Percentiles rank a stretch among this genome's conserved stretches.
These are phyloP conservation scores for Stomatorhinus walkeri DNA, from an alignment of 2,797 vertebrate genomes.

Conservation along the genomic window DNA sequence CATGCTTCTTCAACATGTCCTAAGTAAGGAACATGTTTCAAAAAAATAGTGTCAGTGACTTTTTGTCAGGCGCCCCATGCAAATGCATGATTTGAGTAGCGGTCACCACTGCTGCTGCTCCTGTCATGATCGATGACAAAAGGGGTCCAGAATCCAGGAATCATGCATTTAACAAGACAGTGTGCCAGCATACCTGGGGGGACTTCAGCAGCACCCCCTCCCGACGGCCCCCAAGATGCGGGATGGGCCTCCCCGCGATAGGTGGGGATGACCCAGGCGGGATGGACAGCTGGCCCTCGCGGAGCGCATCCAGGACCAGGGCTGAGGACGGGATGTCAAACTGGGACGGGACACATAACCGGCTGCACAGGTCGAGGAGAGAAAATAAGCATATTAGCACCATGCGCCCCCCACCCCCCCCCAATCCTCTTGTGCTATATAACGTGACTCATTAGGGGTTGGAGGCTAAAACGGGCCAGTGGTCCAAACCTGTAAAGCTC, in stretches of 20 bases:
- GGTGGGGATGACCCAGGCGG: conserved; percentile 27
- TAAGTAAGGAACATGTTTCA: background rate
- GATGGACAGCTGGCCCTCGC: conserved; percentile 46
- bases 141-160: background rate
- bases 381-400: background rate
- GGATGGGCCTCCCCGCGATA: conserved; percentile 35
- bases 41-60: background rate
- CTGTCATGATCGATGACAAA: background rate
- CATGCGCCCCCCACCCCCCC: background rate
- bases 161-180: background rate
- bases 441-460: background rate
- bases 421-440: background rate
- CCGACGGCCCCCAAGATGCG: conserved; percentile 37
- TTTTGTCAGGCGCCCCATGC: background rate
- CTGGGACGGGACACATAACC: conserved; percentile 61
- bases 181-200: conserved; percentile 63
- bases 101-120: background rate
- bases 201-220: conserved; percentile 62
- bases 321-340: conserved; percentile 61
- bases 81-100: background rate
- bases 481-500: conserved; percentile 4
- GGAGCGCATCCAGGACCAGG: conserved; percentile 59
- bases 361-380: conserved; percentile 52
- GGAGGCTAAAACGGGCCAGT: background rate
- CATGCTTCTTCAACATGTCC: background rate